Evolutionary conservation across 1,140 invertebrate species (phyloP), one percentile per base, ranked within the genome.

Genomic region (Tetramorium simillimum): DNA sequence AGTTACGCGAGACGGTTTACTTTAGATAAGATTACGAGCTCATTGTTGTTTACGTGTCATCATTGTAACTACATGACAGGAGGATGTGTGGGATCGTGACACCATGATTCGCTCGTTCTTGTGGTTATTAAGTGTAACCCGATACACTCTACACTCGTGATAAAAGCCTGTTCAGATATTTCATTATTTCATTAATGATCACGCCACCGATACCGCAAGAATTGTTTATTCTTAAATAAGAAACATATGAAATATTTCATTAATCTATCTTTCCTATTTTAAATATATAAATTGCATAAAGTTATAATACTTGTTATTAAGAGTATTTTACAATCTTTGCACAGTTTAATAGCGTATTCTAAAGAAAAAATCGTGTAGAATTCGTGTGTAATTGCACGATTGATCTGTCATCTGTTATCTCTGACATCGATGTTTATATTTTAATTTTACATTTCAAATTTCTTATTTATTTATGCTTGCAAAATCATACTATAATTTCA

Each of bases 1-100:
- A 73, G 40, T 46, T 60, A 73, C 69, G 65, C 65, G n/a, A 84
- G 24, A 14, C 40, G 40, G 40, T 73, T 73, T 37, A 49, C 53
- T 84, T 46, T 73, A 84, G 80, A 84, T 84, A 84, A 84, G 80
- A 84, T 73, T 73, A 62, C 69, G 5, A 9, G 5, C 49, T 43
- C 33, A 43, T 80, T 56, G 43, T 77, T 63, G 69, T 84, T 73
- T 73, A 73, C 40, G 18, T 60, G 43, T 73, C 51, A 72, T 81
- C 80, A 21, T 84, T 46, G 69, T 60, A 84, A 73, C 53, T 84
- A 62, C 69, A 73, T 49, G 40, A 58, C 53, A 70, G 53, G 46
- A 70, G 24, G 49, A 53, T 84, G 60, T 18, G 51, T 33, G 28
- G 24, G 80, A 73, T 84, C 67, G 24, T 84, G 53, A 84, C 67